phyloP scores from a whole-genome alignment of 2,888 invertebrate species.

The Caenorhabditis parvicauda region DNA sequence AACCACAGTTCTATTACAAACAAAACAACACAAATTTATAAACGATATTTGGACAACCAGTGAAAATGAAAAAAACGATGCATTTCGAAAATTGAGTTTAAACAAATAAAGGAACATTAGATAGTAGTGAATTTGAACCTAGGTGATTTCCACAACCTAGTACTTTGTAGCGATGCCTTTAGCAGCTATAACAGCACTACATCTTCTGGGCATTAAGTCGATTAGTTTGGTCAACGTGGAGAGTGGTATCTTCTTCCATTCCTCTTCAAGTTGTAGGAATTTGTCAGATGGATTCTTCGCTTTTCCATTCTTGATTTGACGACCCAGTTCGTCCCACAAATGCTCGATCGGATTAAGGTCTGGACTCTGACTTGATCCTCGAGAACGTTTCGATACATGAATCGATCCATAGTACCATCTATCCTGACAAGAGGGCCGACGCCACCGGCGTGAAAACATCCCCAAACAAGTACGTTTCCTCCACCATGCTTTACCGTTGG shows the following conservation, averaged over 20 bases:
- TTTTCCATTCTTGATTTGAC: neutral
- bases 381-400: constrained; percentile 15
- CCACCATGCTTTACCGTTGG: constrained; percentile 27
- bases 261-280: constrained; percentile 2
- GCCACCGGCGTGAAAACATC: constrained; percentile 8
- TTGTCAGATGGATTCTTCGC: constrained; percentile 3
- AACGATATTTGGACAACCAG: no score
- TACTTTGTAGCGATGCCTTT: constrained; percentile 7
- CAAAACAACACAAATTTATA: no score
- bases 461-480: constrained; percentile 18
- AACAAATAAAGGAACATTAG: no score
- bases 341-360: no score
- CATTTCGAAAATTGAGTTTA: no score
- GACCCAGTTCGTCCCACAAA: constrained; percentile 10
- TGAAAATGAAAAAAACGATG: no score
- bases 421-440: constrained; percentile 16
- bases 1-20: no score
- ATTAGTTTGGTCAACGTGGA: neutral
- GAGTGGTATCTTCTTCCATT: constrained; percentile 2
- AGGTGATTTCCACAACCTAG: no score
- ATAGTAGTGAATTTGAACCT: no score
- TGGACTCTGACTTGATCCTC: constrained; percentile 9
- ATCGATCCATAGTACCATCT: constrained; percentile 17
- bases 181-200: constrained; percentile 4
- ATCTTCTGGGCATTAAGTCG: constrained; percentile 7